Evolutionary conservation across 2,888 invertebrate species (phyloP).

Genomic region (Scotopteryx bipunctaria): DNA sequence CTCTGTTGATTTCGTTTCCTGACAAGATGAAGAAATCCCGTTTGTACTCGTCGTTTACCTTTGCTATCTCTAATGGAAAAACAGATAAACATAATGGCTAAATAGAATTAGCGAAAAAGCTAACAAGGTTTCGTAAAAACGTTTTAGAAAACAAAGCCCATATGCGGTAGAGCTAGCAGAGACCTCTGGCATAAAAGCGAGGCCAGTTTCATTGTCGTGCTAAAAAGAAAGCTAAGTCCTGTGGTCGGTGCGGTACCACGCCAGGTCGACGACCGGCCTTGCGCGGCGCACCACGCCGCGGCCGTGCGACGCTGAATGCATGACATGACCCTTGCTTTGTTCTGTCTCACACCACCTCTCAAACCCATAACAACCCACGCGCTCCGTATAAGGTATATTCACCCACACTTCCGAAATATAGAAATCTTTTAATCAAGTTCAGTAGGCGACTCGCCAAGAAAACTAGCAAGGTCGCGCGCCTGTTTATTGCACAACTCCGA

Average conservation of each 20-base stretch:
- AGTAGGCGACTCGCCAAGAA: constrained; percentile 65
- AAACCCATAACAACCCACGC: constrained; percentile 51
- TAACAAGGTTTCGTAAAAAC: constrained; percentile 6
- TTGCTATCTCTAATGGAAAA: constrained; percentile 1
- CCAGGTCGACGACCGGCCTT: constrained; percentile 81
- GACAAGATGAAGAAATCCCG: constrained; percentile 19
- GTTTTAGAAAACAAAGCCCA: constrained; percentile 27
- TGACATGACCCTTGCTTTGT: constrained; percentile 73
- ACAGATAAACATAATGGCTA: background rate
- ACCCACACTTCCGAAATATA: constrained; percentile 33
- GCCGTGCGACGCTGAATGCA: constrained; percentile 43
- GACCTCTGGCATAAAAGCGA: constrained; percentile 25
- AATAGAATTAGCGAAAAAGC: background rate
- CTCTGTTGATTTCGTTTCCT: constrained; percentile 27
- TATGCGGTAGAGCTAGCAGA: too few relatives aligned
- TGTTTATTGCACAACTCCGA: constrained; percentile 73
- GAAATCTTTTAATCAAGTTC: constrained; percentile 40
- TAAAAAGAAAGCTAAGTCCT: constrained; percentile 54
- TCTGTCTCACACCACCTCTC: constrained; percentile 55
- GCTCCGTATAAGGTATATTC: constrained; percentile 41
- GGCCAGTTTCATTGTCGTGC: constrained; percentile 37
- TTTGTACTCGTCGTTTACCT: constrained; percentile 15
- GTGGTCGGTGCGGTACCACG: constrained; percentile 57
- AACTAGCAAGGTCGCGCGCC: constrained; percentile 74
- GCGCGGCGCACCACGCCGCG: constrained; percentile 74